phyloP scores from a whole-genome alignment of 2,113 vertebrate species.

The Ramphastos sulfuratus region DNA sequence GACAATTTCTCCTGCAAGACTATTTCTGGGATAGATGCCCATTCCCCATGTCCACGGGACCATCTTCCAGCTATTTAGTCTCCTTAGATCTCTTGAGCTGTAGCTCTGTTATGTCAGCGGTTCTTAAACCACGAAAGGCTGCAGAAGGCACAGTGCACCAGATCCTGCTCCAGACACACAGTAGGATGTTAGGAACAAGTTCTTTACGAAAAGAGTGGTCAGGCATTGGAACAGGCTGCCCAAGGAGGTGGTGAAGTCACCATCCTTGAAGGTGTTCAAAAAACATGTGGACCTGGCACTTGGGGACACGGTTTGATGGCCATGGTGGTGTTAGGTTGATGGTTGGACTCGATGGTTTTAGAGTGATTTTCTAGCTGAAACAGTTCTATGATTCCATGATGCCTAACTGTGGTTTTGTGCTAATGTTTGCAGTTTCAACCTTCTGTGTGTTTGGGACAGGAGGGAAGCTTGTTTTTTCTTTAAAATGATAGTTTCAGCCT shows the following conservation, averaged over 20 bases:
- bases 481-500: neutral
- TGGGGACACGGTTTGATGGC: too few relatives aligned
- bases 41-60: neutral
- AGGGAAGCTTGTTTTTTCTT: neutral
- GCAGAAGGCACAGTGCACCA: accelerated
- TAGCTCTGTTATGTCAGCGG: neutral
- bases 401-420: neutral
- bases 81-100: neutral
- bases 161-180: neutral
- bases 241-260: too few relatives aligned
- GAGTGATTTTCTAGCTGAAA: too few relatives aligned
- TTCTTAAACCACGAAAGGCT: neutral
- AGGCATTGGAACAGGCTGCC: too few relatives aligned
- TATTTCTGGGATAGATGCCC: neutral
- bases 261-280: too few relatives aligned
- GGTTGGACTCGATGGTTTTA: too few relatives aligned
- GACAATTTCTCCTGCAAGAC: neutral
- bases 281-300: too few relatives aligned
- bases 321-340: too few relatives aligned
- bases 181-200: too few relatives aligned
- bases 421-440: neutral
- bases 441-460: neutral
- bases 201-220: too few relatives aligned
- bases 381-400: neutral
- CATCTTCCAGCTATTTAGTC: neutral